Base-by-base conservation (phyloP, 2,797 vertebrate species). In the Glyptemys insculpta region DNA sequence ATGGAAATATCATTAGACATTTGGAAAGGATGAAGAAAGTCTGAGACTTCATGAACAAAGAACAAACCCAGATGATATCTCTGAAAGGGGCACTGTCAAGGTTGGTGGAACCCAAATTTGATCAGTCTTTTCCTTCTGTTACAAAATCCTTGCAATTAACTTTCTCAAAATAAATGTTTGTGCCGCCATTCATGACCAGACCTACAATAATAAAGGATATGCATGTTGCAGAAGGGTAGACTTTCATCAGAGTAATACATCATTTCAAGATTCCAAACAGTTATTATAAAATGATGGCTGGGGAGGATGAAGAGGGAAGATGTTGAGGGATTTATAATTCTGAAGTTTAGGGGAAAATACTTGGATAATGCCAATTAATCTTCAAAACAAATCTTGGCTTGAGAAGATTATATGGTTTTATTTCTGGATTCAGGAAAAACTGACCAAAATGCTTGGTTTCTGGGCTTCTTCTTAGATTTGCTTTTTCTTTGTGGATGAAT, bases 11-110 rank as follows among this genome's bases (percentile, higher is more conserved):
- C 90, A 95, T 91, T 19, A 54, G 59, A 74, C 10, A 79, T 90
- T 96, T 86, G 87, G 37, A 94, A 96, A 95, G 92, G 16, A 52
- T 65, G 19, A 91, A 90, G 37, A 41, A 78, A 31, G 83, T 87
- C 72, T 89, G 54, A 68, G 59, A 89, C 83, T 93, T 96, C n/a
- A 79, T 91, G 79, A 80, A 65, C 27, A 34, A 89, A 84, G 19
- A 87, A 41, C 50, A 92, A 76, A 76, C 59, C 59, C 34, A 97
- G 72, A 49, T 4, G 49, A 16, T 68, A 83, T 19, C 74, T 92
- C 54, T 90, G 7, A 47, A 84, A 52, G 79, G 41, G 59, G 41
- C 57, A 79, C 57, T 83, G 21, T 90, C 44, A 47, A 72, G 47
- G 72, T 65, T 72, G 57, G 18, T 44, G 74, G 21, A 95, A 47